Base-by-base conservation (phyloP, 2,888 invertebrate species). In the Nebria brevicollis region DNA sequence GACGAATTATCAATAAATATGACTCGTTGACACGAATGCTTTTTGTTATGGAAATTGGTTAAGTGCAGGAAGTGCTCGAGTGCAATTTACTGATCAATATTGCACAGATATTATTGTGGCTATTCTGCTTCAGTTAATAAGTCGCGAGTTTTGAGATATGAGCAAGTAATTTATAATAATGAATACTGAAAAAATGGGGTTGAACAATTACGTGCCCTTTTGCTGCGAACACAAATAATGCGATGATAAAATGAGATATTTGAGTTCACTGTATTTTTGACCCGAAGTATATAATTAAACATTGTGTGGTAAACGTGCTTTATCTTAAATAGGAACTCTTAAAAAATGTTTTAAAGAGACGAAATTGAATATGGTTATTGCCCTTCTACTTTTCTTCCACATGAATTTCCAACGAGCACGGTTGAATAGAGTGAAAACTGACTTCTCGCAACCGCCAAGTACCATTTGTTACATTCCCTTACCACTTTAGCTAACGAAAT, bases 291-390 rank as follows among this genome's bases (percentile, higher is more conserved):
- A 66, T 66, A 66, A 66, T 66, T 66, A 25, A 66, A 66, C 66
- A 66, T 66, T 25, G 13, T 34, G 34, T 66, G 25, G 66, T 66
- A 66, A 66, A 78, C 79, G 79, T 79, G 79, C 79, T 68, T 70
- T 79, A 79, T 79, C 79, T 75, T 34, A 74, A 75, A 74, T 74
- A 68, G 68, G 75, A 42, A 79, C 79, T 73, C 79, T 79, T 79
- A 79, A 79, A 79, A 79, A 79, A 34, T 34, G 34, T 79, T 75
- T 75, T 79, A 75, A 79, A 79, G 66, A 65, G 79, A 68, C 74
- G 75, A 75, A 68, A 64, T 72, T 79, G 74, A 79, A 79, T 79
- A 75, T 34, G 34, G 34, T 34, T 34, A 34, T 34, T 34, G 34
- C 34, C 34, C 34, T 34, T 34, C 34, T 34, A 34, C 34, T 34